Evolutionary conservation across 2,113 vertebrate genomes (phyloP).

Genomic region (Numida meleagris): DNA sequence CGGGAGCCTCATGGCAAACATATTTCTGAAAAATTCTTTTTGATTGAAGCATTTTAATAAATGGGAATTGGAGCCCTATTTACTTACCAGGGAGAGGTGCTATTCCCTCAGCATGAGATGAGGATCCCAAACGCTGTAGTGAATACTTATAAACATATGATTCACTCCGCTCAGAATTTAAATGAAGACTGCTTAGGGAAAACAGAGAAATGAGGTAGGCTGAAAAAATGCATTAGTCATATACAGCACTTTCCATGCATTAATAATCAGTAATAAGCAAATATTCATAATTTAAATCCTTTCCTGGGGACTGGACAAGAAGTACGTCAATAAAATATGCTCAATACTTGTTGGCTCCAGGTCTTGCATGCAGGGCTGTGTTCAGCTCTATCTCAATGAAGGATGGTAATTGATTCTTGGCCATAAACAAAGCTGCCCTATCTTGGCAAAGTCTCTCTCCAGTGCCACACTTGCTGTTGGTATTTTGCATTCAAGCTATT

Average conservation of each 20-base stretch:
- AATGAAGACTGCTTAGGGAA: slow-evolving; percentile 36
- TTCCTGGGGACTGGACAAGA: neutral
- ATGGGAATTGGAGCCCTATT: neutral
- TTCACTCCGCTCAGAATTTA: slow-evolving; percentile 1
- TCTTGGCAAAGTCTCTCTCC: neutral
- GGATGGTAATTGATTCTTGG: neutral
- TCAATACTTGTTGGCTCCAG: neutral
- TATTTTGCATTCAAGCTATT: neutral
- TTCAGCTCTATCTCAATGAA: neutral
- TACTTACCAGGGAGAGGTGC: slow-evolving; percentile 30
- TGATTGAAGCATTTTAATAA: neutral
- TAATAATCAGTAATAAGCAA: slow-evolving; percentile 60
- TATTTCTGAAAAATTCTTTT: neutral
- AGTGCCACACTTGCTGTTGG: neutral
- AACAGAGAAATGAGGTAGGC: slow-evolving; percentile 33
- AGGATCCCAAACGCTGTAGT: neutral
- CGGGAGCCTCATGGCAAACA: neutral
- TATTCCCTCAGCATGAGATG: neutral
- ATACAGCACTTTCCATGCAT: slow-evolving; percentile 40
- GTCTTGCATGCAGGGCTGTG: neutral
- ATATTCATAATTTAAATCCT: slow-evolving; percentile 35
- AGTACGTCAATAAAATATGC: neutral
- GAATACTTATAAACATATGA: neutral
- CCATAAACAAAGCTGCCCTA: neutral
- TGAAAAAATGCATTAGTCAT: slow-evolving; percentile 37